Evolutionary conservation across 2,888 invertebrate species (phyloP), one percentile per base, ranked within the genome.

Genomic region (Seira sanloemensis): DNA sequence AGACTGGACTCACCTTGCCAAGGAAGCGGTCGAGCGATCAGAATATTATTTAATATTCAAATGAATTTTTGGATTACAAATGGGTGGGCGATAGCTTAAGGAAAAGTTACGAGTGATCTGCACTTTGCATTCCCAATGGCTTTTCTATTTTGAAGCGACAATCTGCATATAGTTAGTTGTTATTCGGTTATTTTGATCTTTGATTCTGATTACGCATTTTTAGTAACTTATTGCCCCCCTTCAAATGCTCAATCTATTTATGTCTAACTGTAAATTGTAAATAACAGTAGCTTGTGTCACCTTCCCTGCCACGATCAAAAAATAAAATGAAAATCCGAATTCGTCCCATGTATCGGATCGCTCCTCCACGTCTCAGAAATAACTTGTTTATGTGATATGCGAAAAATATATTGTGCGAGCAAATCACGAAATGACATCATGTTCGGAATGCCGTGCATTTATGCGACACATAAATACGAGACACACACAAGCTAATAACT

Each of bases 41-140:
- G 76, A 77, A 77, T 77, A 25, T 18, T 68, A 50, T 75, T 19
- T 5, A 24, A 26, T 68, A 50, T 75, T 19, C 16, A 24, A 23
- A 67, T 54, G 18, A 24, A 9, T 62, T 2, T 23, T 21, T 21
- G 62, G 62, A 62, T 62, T 62, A 62, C 21, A 62, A 62, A 62
- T 62, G 62, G 21, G 62, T 62, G 62, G 62, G 62, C 62, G 62
- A 62, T 62, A 19, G 21, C 21, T 62, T 23, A 62, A 37, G 37
- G 12, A 37, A 37, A 37, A 37, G n/a, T n/a, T 50, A 7, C 50
- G 50, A 50, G 50, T 50, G 5, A n/a, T n/a, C n/a, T n/a, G n/a
- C n/a, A n/a, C n/a, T n/a, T n/a, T n/a, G n/a, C 50, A 50, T 7
- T 9, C 7, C 21, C 21, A 67, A 23, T 19, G 62, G 62, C 21